Percentiles rank a stretch among this genome's conserved stretches.
phyloP scores from a whole-genome alignment of 2,113 vertebrate genomes.

The Paralichthys olivaceus region DNA sequence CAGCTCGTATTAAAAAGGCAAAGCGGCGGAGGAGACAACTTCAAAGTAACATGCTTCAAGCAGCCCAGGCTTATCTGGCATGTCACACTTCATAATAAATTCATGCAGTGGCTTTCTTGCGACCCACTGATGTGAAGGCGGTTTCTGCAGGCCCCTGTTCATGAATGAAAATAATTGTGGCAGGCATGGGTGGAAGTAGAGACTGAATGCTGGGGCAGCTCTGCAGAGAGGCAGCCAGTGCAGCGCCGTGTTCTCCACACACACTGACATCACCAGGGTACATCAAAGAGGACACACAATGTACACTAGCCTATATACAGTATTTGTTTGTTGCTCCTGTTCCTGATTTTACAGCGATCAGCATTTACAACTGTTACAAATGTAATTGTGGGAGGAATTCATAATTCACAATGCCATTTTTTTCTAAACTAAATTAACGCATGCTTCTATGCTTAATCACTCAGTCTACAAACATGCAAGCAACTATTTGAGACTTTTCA shows the following conservation, averaged over 20 bases:
- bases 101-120: constrained; percentile 60
- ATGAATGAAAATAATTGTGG: constrained; percentile 67
- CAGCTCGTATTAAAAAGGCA: constrained; percentile 59
- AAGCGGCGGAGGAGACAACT: constrained; percentile 46
- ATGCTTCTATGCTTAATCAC: no score
- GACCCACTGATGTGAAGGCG: constrained; percentile 36
- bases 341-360: no score
- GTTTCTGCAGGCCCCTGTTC: constrained; percentile 41
- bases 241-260: neutral
- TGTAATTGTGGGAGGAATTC: neutral
- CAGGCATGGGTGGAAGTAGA: constrained; percentile 33
- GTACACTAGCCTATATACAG: no score
- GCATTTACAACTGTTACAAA: no score
- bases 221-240: neutral
- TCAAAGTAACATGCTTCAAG: constrained; percentile 73
- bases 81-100: constrained; percentile 73
- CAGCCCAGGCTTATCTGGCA: constrained; percentile 58
- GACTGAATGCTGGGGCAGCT: constrained; percentile 5
- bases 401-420: neutral
- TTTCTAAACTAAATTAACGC: neutral
- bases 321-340: no score
- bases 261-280: neutral
- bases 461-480: no score
- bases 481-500: no score
- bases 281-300: neutral